Conservation (phyloP, 2,113 vertebrate species). For the Cinclus mexicanus region DNA sequence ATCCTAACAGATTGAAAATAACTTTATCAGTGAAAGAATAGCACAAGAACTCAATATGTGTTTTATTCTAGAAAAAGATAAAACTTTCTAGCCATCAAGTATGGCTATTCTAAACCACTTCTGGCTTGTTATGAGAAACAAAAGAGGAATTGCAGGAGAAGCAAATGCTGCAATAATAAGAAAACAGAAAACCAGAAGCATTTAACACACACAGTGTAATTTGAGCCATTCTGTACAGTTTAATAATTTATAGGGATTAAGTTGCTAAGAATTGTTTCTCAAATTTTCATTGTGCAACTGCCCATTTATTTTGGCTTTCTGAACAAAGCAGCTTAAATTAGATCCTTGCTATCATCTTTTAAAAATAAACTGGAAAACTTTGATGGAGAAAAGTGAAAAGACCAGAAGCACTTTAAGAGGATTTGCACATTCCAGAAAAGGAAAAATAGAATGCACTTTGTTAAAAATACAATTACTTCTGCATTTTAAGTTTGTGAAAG, state of each 20-base stretch:
- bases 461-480: slow-evolving; percentile 7
- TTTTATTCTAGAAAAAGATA: background rate
- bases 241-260: background rate
- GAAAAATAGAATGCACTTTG: background rate
- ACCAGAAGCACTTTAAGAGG: background rate
- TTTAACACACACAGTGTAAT: background rate
- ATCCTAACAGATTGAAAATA: background rate
- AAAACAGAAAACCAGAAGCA: background rate
- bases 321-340: slow-evolving; percentile 46
- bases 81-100: background rate
- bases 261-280: background rate
- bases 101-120: background rate
- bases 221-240: background rate
- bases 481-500: slow-evolving; percentile 4
- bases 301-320: background rate
- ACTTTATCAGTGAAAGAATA: background rate
- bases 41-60: background rate
- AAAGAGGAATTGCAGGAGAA: background rate
- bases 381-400: background rate
- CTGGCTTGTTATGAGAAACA: background rate
- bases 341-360: background rate
- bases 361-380: slow-evolving; percentile 14
- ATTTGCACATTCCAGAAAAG: background rate
- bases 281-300: background rate
- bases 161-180: background rate